Evolutionary conservation across 2,797 vertebrate genomes (phyloP), one percentile per base, ranked within the genome.

Genomic region (Enteromius thamalakanensis): DNA sequence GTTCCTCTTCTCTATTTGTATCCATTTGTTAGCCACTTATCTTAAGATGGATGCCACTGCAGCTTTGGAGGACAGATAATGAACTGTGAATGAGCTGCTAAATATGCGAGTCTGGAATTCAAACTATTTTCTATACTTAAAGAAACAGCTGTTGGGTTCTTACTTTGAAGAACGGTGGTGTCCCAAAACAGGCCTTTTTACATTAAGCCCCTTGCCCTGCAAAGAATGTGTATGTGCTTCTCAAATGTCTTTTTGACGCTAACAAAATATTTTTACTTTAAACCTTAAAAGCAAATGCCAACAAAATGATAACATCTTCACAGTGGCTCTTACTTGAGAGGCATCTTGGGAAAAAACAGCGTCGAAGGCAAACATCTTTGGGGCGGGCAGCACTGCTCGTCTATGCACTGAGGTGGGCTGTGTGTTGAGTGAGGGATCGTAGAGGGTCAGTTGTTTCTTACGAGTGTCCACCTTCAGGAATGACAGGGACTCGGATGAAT

Each of bases 291-390:
- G 34, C 19, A 76, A 29, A 12, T 74, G 26, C 6, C 19, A 45
- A 79, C 75, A 79, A 51, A 58, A 53, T 21, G 53, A 32, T 15
- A 80, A 17, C 15, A 42, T 62, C 34, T 84, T 51, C 68, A 51
- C 3, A 21, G n/a, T 2, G 6, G 0, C 12, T 45, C 86, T 89
- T 96, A 99, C 98, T 96, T 99, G 98, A 58, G 97, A 98, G 84
- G 98, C 95, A 88, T 99, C 98, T 90, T 96, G 97, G 88, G 97
- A 95, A 89, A 99, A 99, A 91, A 99, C 94, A 0, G 97, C 97
- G 81, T 99, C 98, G 6, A 99, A 99, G 87, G 97, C 96, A 80
- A 99, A 99, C 96, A 99, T 98, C 95, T 96, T 98, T 90, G 98
- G 98, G 86, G 96, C 96, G 0, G 96, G 92, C 1, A 96, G 93